Conservation (phyloP, 2,797 vertebrate species). For the Brachymystax lenok region DNA sequence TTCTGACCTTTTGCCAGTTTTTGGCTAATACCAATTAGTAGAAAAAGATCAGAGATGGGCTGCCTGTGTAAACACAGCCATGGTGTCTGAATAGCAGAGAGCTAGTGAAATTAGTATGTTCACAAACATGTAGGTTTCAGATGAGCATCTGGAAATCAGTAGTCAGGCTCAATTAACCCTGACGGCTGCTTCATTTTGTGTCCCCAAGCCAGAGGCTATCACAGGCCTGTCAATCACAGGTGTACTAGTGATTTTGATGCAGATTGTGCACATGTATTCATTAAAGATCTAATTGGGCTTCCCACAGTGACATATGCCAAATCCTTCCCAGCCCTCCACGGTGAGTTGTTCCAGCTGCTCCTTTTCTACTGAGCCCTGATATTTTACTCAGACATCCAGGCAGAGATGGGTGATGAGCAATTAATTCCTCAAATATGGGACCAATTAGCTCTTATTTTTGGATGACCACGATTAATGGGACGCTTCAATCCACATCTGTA, state of each 20-base stretch:
- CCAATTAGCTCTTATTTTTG: slow-evolving; percentile 63
- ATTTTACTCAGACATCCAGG: slow-evolving; percentile 35
- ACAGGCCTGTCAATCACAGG: slow-evolving; percentile 73
- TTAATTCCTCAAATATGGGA: slow-evolving; percentile 65
- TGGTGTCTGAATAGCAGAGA: background rate
- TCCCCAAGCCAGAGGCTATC: slow-evolving; percentile 47
- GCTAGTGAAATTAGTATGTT: background rate
- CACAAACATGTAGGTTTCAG: background rate
- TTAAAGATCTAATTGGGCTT: slow-evolving; percentile 61
- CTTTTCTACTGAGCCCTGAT: slow-evolving; percentile 36
- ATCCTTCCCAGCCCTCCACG: slow-evolving; percentile 23
- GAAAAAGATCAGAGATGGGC: background rate
- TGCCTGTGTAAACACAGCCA: background rate
- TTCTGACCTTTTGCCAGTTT: too few relatives aligned
- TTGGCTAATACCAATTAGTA: too few relatives aligned
- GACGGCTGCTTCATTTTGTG: slow-evolving; percentile 10
- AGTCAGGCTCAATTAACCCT: slow-evolving; percentile 29
- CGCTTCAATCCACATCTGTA: slow-evolving; percentile 24
- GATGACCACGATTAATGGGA: slow-evolving; percentile 19
- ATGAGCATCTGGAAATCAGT: slow-evolving; percentile 51
- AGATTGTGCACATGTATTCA: slow-evolving; percentile 48
- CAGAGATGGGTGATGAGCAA: slow-evolving; percentile 49
- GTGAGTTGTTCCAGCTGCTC: slow-evolving; percentile 10
- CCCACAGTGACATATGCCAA: slow-evolving; percentile 51
- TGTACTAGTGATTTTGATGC: slow-evolving; percentile 60